Percentiles rank a stretch among this genome's conserved stretches.
phyloP scores from a whole-genome alignment of 2,113 vertebrate species.

The Pipra filicauda region DNA sequence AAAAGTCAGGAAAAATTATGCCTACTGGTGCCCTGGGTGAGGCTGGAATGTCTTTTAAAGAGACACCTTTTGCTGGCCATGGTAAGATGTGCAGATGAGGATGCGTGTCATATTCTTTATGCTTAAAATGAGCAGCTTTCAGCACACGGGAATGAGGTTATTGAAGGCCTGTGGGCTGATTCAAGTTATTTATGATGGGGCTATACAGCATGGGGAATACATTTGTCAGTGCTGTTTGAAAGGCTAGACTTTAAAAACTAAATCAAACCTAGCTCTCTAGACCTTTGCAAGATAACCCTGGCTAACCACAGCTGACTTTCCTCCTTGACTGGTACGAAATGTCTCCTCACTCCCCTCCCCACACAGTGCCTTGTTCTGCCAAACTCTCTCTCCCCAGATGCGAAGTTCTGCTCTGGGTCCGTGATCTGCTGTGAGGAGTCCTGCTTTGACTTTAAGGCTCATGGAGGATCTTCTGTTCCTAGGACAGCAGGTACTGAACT shows the following conservation, averaged over 20 bases:
- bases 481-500: slow-evolving; percentile 47
- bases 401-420: background rate
- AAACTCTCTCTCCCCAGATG: slow-evolving; percentile 26
- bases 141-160: background rate
- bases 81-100: background rate
- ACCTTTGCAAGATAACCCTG: background rate
- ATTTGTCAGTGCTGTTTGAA: background rate
- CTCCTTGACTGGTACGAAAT: background rate
- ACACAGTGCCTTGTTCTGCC: background rate
- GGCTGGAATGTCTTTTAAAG: background rate
- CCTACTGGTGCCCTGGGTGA: background rate
- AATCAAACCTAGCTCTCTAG: background rate
- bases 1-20: accelerated
- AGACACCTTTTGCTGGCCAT: background rate
- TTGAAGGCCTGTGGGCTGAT: background rate
- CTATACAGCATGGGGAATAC: background rate
- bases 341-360: background rate
- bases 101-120: background rate
- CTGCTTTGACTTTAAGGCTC: slow-evolving; percentile 25
- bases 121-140: background rate
- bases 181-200: background rate
- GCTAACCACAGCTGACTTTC: background rate
- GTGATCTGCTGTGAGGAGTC: slow-evolving; percentile 38
- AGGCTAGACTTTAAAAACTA: background rate
- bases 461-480: slow-evolving; percentile 56